Evolutionary conservation across 2,797 vertebrate genomes (phyloP).

Genomic region (Notamacropus eugenii): DNA sequence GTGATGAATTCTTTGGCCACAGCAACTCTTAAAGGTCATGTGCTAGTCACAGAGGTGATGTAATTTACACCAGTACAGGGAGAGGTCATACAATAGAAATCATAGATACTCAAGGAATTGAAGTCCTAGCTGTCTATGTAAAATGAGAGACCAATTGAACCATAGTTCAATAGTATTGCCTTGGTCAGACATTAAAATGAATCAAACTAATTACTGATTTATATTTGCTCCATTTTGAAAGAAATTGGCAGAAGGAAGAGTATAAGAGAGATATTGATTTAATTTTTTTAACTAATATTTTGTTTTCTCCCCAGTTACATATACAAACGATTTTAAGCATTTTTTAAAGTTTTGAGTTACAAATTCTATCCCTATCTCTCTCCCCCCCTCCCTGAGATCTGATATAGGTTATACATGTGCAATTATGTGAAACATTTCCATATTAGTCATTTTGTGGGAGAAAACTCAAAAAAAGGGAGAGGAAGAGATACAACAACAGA

Average conservation of each 20-base stretch:
- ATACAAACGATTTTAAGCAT: not conserved
- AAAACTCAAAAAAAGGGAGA: no score
- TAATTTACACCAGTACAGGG: not conserved
- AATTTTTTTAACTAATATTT: not conserved
- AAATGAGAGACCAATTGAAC: not conserved
- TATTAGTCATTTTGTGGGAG: not conserved
- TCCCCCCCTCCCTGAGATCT: no score
- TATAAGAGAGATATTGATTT: not conserved
- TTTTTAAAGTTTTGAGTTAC: not conserved
- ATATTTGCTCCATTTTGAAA: not conserved
- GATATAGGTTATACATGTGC: no score
- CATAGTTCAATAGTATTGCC: not conserved
- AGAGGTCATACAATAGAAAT: not conserved
- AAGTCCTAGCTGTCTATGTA: not conserved
- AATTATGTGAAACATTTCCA: not conserved
- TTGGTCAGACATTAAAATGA: not conserved
- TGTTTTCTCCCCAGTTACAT: not conserved
- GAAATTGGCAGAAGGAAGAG: not conserved
- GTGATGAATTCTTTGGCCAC: not conserved
- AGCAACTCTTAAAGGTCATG: not conserved
- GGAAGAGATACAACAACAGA: no score
- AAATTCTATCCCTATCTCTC: not conserved
- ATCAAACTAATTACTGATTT: not conserved
- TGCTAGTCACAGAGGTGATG: not conserved
- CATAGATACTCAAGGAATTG: not conserved